These are phyloP conservation scores for Gerosis bhagava DNA, from an alignment of 2,888 invertebrate species.

Conservation along the genomic window DNA sequence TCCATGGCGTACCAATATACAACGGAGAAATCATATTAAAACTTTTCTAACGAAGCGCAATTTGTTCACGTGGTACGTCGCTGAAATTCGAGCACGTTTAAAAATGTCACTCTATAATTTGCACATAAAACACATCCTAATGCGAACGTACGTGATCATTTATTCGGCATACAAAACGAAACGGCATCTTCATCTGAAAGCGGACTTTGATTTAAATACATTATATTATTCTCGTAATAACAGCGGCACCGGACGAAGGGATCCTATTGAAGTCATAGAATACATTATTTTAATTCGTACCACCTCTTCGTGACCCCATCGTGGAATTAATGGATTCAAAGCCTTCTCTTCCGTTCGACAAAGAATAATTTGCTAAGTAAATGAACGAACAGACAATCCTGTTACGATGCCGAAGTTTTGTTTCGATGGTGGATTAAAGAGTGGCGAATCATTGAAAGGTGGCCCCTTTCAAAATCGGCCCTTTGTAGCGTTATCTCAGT, in stretches of 20 bases:
- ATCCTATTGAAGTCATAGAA: constrained; percentile 78
- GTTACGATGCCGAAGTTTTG: constrained; percentile 75
- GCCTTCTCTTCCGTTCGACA: constrained; percentile 79
- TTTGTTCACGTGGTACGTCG: constrained; percentile 53
- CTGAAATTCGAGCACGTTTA: constrained; percentile 64
- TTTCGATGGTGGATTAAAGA: constrained; percentile 79
- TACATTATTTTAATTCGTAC: constrained; percentile 81
- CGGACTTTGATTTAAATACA: constrained; percentile 80
- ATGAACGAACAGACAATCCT: constrained; percentile 79
- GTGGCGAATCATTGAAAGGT: constrained; percentile 69
- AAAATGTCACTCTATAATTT: constrained; percentile 80
- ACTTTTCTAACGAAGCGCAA: constrained; percentile 73
- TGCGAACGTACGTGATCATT: constrained; percentile 78
- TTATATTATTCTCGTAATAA: constrained; percentile 81
- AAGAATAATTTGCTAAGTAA: constrained; percentile 82
- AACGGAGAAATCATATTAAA: constrained; percentile 41
- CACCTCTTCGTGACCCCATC: constrained; percentile 81
- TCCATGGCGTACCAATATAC: too few species aligned
- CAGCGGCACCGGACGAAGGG: constrained; percentile 75
- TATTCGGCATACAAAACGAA: constrained; percentile 69
- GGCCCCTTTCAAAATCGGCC: constrained; percentile 60
- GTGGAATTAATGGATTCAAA: constrained; percentile 80
- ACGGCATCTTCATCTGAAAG: constrained; percentile 78
- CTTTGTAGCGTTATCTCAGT: constrained; percentile 73
- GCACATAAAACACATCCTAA: constrained; percentile 81